Evolutionary conservation across 2,797 vertebrate genomes (phyloP).

Genomic region (Hippocampus kuda): DNA sequence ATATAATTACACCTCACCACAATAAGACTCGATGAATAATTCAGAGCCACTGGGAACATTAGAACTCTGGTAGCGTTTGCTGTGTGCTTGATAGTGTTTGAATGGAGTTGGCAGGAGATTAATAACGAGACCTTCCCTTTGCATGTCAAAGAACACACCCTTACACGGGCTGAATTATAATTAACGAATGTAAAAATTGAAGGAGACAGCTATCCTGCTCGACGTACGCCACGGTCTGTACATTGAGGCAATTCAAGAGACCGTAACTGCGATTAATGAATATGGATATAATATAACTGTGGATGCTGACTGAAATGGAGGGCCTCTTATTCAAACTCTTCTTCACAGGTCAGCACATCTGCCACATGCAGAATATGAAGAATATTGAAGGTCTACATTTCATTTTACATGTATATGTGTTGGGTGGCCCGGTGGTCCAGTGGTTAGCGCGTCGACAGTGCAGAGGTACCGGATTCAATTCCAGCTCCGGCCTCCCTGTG

Average conservation of each 20-base stretch:
- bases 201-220: conserved; percentile 19
- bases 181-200: conserved; percentile 25
- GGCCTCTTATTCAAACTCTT: conserved; percentile 40
- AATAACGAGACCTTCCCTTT: conserved; percentile 42
- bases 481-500: too few relatives aligned
- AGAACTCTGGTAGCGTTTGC: conserved; percentile 38
- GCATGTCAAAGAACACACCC: conserved; percentile 42
- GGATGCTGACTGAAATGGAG: conserved; percentile 35
- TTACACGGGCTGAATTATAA: conserved; percentile 8
- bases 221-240: conserved; percentile 31
- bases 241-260: conserved; percentile 28
- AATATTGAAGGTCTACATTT: conserved; percentile 33
- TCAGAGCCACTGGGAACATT: conserved; percentile 33
- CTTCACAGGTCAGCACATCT: conserved; percentile 25
- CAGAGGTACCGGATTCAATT: too few relatives aligned
- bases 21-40: conserved; percentile 60
- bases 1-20: conserved; percentile 47
- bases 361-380: conserved; percentile 21
- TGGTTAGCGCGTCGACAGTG: too few relatives aligned
- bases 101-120: conserved; percentile 38
- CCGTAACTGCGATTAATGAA: conserved; percentile 45
- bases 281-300: conserved; percentile 35
- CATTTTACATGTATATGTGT: conserved; percentile 2
- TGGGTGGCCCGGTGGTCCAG: too few relatives aligned
- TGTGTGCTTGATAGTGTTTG: conserved; percentile 37